phyloP scores from a whole-genome alignment of 2,113 vertebrate genomes.

The Pedionomus torquatus region DNA sequence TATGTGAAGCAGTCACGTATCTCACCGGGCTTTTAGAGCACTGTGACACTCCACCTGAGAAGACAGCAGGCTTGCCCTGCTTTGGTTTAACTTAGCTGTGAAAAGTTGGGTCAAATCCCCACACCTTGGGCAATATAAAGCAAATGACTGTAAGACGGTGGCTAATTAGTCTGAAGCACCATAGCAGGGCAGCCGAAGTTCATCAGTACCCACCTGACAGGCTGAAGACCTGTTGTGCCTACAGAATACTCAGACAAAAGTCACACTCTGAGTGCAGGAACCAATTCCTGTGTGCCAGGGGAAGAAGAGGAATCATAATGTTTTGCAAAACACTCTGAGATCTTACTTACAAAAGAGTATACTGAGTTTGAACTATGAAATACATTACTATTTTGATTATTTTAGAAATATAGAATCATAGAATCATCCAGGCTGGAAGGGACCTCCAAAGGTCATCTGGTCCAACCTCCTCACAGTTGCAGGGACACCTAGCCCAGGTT shows the following conservation, averaged over 20 bases:
- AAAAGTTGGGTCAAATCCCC: neutral
- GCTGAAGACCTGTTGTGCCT: neutral
- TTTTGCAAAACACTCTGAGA: neutral
- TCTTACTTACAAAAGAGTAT: neutral
- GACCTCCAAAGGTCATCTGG: too few species aligned
- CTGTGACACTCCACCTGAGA: neutral
- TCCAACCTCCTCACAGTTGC: too few species aligned
- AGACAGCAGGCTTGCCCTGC: neutral
- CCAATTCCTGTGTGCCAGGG: neutral
- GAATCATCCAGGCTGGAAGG: too few species aligned
- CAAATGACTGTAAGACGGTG: neutral
- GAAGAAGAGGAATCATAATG: neutral
- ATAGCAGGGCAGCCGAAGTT: accelerated
- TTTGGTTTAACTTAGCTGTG: neutral
- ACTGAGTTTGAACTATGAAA: neutral
- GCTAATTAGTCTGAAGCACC: neutral
- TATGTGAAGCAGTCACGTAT: neutral
- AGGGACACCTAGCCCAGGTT: too few species aligned
- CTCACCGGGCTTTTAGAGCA: neutral
- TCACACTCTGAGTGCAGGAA: neutral
- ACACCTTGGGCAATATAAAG: neutral
- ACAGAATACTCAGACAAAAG: neutral
- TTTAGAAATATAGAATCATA: neutral
- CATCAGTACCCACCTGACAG: neutral
- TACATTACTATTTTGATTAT: neutral